These are phyloP conservation scores for Crypturellus tataupa DNA, from an alignment of 2,797 vertebrate genomes.

Conservation along the genomic window DNA sequence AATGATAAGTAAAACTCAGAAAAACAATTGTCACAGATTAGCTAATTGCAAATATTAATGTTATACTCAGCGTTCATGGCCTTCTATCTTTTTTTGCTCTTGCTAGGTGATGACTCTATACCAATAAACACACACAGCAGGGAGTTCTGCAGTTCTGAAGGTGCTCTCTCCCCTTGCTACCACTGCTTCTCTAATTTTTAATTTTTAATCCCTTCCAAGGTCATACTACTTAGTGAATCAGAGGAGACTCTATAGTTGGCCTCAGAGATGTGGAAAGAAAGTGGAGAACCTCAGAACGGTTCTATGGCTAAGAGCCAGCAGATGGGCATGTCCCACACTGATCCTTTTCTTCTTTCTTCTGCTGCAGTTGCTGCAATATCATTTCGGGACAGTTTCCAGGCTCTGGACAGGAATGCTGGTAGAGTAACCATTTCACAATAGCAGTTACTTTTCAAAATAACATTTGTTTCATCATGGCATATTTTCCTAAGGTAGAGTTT, in stretches of 20 bases:
- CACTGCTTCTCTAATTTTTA: not conserved
- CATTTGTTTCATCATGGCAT: not conserved
- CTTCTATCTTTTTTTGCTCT: not conserved
- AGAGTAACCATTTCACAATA: not conserved
- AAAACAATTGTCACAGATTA: not conserved
- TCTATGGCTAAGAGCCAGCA: not conserved
- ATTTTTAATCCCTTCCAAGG: not conserved
- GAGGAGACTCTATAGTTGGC: not conserved
- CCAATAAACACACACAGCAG: not conserved
- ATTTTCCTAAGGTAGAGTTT: not conserved
- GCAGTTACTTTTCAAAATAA: not conserved
- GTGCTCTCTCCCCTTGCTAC: not conserved
- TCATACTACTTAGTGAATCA: not conserved
- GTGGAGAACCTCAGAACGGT: not conserved
- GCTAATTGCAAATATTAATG: not conserved
- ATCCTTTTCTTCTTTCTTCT: not conserved
- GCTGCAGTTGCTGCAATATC: not conserved
- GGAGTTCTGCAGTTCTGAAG: not conserved
- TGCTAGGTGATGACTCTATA: not conserved
- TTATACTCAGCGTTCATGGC: not conserved
- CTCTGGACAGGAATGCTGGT: not conserved
- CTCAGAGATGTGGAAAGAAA: not conserved
- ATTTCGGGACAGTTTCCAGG: not conserved
- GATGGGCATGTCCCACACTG: not conserved
- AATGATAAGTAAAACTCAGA: not conserved